Percentiles rank a stretch among this genome's conserved stretches.
Conservation (phyloP, 2,113 vertebrate species). For the Corythoichthys haematopterus region DNA sequence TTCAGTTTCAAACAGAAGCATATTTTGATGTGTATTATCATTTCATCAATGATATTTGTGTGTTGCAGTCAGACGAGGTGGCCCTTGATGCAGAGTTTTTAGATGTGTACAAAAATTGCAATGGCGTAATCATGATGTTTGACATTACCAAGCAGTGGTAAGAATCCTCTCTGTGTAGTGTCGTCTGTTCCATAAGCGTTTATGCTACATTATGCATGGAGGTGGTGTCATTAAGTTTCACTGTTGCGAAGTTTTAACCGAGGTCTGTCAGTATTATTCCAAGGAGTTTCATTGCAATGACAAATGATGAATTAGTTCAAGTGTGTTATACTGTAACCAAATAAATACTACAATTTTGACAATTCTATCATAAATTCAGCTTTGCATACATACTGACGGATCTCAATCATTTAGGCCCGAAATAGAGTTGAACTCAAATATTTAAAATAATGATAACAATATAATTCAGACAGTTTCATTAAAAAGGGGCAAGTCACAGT, state of each 20-base stretch:
- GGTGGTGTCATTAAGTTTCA: constrained; percentile 28
- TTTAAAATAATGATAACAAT: not conserved
- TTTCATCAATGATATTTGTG: not conserved
- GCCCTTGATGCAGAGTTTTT: constrained; percentile 96
- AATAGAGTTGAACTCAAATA: not conserved
- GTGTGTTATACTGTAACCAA: not conserved
- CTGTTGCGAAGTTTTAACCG: not conserved
- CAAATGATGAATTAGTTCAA: not conserved
- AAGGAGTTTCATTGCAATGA: not conserved
- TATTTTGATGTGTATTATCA: not conserved
- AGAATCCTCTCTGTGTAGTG: constrained; percentile 33
- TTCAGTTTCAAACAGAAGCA: not conserved
- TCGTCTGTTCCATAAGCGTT: constrained; percentile 4
- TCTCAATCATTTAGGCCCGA: not conserved
- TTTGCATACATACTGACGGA: not conserved
- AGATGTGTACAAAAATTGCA: constrained; percentile 98
- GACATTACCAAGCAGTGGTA: constrained; percentile 99
- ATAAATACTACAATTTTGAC: not conserved
- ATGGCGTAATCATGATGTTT: constrained; percentile 97
- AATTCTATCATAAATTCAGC: not conserved
- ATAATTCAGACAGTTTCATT: no score
- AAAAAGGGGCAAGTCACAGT: no score
- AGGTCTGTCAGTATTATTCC: not conserved
- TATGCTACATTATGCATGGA: constrained; percentile 44
- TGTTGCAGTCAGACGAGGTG: constrained; percentile 84